Base-by-base conservation (phyloP, 1,140 invertebrate species). In the Drosophila sp. region DNA sequence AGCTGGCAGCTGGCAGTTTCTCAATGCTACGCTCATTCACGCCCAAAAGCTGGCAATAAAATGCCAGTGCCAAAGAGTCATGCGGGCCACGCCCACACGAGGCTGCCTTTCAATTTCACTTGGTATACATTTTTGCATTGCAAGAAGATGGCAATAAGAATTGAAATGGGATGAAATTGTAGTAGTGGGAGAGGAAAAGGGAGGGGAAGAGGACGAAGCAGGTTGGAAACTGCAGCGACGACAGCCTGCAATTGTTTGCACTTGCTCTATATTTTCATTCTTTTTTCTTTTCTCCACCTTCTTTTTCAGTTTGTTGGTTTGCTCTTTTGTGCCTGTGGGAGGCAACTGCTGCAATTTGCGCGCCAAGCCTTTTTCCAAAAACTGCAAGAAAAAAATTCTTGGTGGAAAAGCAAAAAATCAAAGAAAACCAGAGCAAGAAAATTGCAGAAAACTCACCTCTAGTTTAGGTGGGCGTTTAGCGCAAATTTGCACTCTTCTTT, bases 161-260 rank as follows among this genome's bases (percentile, higher is more conserved):
- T 43, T 36, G 62, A n/a, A 38, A 32, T 53, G 48, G 53, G 41
- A 51, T 66, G 32, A 18, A 21, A 18, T 29, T 5, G 50, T 11
- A 18, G 56, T 36, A n/a, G 25, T 36, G 11, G 34, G 2, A 36
- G 29, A 32, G 1, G 29, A 6, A 11, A n/a, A n/a, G n/a, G n/a
- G n/a, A n/a, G 25, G 11, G 11, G 34, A 1, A 36, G 29, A 32
- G 1, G 29, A 6, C 2, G 34, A 36, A 36, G 11, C 7, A 36
- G 34, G 9, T 8, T 3, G 11, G 7, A 36, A 25, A 61, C 36
- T 43, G 53, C 51, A 72, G 27, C 50, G 50, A 70, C 61, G 64
- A 54, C 48, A 66, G 38, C 38, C 36, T 66, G 73, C 78, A 80
- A 82, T 80, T 81, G 77, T 80, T 80, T 80, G 77, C 77, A 73